Percentiles rank a stretch among this genome's conserved stretches.
Conservation (phyloP, 1,140 invertebrate genomes). For the Drosophila obscura region DNA sequence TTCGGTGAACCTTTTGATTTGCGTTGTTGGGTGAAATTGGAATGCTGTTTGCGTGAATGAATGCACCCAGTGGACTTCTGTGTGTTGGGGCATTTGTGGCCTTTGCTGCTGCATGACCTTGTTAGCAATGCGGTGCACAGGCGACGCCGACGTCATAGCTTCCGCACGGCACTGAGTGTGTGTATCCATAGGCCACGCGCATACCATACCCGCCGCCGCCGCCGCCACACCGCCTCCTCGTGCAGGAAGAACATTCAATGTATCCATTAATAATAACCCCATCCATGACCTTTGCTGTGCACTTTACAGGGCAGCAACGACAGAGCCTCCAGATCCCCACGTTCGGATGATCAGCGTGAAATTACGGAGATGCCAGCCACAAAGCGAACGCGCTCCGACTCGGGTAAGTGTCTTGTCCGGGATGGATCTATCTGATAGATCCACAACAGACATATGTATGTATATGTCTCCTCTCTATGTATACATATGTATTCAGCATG, state of each 20-base stretch:
- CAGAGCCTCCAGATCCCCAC: conserved; percentile 79
- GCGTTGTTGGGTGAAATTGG: conserved; percentile 25
- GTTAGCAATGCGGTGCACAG: background rate
- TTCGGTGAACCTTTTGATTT: background rate
- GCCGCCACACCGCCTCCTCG: background rate
- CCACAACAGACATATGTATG: conserved; percentile 33
- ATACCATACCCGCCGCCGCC: no score
- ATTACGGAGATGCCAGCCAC: conserved; percentile 68
- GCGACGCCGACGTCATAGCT: conserved; percentile 23
- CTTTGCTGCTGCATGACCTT: conserved; percentile 37
- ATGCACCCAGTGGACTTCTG: no score
- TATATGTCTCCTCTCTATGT: conserved; percentile 27
- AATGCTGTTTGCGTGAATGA: no score
- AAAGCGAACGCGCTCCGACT: conserved; percentile 76
- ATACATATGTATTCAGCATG: no score
- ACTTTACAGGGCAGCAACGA: conserved; percentile 76
- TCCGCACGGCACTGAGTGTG: conserved; percentile 19
- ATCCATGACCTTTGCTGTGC: conserved; percentile 8
- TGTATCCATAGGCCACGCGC: conserved; percentile 51
- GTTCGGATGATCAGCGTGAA: conserved; percentile 79
- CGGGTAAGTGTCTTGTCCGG: conserved; percentile 67
- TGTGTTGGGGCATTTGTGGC: background rate
- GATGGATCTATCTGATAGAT: conserved; percentile 25
- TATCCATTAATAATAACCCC: background rate
- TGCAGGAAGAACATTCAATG: background rate